phyloP scores from a whole-genome alignment of 2,113 vertebrate species.

The Albula glossodonta region DNA sequence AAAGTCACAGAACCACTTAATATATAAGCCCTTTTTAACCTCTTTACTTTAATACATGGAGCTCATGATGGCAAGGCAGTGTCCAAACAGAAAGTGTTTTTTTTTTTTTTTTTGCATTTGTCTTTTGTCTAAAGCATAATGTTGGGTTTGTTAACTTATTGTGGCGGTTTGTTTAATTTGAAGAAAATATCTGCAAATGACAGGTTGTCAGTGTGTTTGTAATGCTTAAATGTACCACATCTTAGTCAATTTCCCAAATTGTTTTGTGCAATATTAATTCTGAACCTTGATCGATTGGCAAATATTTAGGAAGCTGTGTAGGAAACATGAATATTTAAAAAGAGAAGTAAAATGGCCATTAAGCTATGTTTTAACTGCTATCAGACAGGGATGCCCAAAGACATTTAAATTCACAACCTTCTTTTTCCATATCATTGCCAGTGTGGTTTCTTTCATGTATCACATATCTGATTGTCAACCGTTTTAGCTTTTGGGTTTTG shows the following conservation, averaged over 20 bases:
- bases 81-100: constrained; percentile 9
- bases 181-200: background rate
- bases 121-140: constrained; percentile 22
- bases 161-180: constrained; percentile 32
- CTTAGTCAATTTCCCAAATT: background rate
- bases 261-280: constrained; percentile 16
- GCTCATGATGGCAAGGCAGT: constrained; percentile 29
- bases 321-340: background rate
- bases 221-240: background rate
- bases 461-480: background rate
- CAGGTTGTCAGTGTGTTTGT: background rate
- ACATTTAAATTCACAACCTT: background rate
- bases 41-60: constrained; percentile 37
- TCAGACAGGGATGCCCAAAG: background rate
- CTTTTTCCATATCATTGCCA: background rate
- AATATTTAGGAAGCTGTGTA: background rate
- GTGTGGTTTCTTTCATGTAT: background rate
- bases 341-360: background rate
- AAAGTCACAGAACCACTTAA: constrained; percentile 43
- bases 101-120: background rate
- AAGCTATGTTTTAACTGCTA: background rate
- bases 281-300: background rate
- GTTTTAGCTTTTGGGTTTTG: background rate
- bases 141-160: constrained; percentile 34
- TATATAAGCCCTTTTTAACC: background rate